Evolutionary conservation across 2,797 vertebrate species (phyloP).

Genomic region (Monodelphis domestica): DNA sequence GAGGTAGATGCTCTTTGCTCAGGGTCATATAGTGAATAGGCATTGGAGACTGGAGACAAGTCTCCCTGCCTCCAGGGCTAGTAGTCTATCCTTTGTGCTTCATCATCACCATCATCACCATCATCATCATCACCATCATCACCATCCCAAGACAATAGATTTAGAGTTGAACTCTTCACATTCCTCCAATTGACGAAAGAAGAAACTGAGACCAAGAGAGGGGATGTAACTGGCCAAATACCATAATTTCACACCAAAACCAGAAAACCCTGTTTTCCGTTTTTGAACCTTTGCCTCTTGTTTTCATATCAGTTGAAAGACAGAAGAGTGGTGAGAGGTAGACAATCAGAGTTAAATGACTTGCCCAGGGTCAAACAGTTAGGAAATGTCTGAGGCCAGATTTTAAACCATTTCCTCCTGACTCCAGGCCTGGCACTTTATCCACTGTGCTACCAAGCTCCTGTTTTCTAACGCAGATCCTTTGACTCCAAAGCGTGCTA

Average conservation of each 20-base stretch:
- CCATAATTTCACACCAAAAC: background rate
- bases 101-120: too few species aligned
- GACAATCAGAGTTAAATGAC: too few species aligned
- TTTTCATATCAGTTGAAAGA: too few species aligned
- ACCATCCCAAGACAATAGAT: background rate
- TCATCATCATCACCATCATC: background rate
- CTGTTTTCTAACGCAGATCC: background rate
- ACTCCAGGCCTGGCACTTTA: too few species aligned
- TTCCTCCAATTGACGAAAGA: background rate
- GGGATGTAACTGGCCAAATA: background rate
- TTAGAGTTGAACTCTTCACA: background rate
- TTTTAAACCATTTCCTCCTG: too few species aligned
- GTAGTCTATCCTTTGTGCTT: background rate
- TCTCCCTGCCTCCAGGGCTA: background rate
- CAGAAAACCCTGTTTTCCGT: background rate
- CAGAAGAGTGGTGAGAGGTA: too few species aligned
- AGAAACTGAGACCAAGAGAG: background rate
- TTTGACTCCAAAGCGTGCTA: background rate
- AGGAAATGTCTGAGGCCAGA: too few species aligned
- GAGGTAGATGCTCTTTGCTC: background rate
- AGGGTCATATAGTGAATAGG: background rate
- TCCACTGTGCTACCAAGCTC: too few species aligned
- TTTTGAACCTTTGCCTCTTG: too few species aligned
- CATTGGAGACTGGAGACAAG: background rate
- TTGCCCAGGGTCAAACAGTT: too few species aligned